Conservation (phyloP, 2,888 invertebrate species). For the Rhogogaster chlorosoma region DNA sequence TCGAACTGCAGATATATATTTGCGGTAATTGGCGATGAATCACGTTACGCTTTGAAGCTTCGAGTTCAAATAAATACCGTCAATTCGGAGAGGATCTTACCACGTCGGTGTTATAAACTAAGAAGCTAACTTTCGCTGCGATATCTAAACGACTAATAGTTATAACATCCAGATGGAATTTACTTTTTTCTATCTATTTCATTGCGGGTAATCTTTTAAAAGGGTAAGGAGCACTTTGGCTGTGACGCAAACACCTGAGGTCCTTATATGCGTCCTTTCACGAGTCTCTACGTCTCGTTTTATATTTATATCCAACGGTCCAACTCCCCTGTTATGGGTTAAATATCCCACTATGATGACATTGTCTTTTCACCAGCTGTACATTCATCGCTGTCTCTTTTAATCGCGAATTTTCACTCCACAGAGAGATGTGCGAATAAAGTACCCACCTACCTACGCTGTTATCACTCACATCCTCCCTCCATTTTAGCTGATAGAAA, state of each 20-base stretch:
- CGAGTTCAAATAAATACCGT: background rate
- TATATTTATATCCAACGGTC: background rate
- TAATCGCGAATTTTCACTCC: background rate
- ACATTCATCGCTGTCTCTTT: background rate
- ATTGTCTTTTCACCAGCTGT: background rate
- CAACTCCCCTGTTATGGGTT: background rate
- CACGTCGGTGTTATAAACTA: background rate
- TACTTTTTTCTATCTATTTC: background rate
- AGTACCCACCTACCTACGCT: background rate
- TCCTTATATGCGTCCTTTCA: background rate
- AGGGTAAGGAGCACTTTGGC: conserved; percentile 14
- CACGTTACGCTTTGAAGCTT: conserved; percentile 3
- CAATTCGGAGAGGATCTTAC: background rate
- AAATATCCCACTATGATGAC: background rate
- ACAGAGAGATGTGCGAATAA: background rate
- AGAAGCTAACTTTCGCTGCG: background rate
- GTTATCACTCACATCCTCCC: background rate
- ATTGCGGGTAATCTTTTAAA: conserved; percentile 5
- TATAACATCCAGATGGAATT: background rate
- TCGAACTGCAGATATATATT: conserved; percentile 19
- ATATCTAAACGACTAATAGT: background rate
- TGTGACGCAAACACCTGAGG: conserved; percentile 1
- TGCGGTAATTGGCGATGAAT: conserved; percentile 9
- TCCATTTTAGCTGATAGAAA: background rate
- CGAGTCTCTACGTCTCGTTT: background rate